Evolutionary conservation across 2,113 vertebrate genomes (phyloP).

Genomic region (Barnardius zonarius): DNA sequence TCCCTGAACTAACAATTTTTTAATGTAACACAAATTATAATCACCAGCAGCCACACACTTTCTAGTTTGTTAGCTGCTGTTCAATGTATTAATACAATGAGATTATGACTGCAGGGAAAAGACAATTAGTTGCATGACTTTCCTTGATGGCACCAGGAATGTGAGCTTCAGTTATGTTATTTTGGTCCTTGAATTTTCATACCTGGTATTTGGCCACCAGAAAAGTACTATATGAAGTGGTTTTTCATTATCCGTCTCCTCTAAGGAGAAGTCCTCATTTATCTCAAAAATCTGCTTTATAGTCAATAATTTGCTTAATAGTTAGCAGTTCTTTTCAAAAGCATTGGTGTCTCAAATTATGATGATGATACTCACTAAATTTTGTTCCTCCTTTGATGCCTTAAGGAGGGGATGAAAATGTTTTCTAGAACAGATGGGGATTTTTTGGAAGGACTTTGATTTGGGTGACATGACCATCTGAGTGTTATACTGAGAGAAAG

Average conservation of each 20-base stretch:
- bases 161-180: neutral
- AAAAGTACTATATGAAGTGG: neutral
- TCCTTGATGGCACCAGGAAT: neutral
- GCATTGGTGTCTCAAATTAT: neutral
- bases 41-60: neutral
- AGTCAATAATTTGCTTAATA: neutral
- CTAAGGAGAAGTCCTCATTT: neutral
- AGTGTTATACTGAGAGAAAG: neutral
- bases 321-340: neutral
- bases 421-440: neutral
- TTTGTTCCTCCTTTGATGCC: neutral
- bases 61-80: neutral
- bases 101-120: neutral
- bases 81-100: neutral
- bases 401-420: neutral
- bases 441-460: neutral
- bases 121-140: neutral
- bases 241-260: neutral
- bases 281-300: neutral
- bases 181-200: neutral
- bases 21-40: neutral
- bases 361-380: neutral
- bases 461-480: neutral
- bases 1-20: neutral
- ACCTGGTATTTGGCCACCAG: neutral